These are phyloP conservation scores for Physella acuta DNA, from an alignment of 1,140 invertebrate genomes.

Conservation along the genomic window DNA sequence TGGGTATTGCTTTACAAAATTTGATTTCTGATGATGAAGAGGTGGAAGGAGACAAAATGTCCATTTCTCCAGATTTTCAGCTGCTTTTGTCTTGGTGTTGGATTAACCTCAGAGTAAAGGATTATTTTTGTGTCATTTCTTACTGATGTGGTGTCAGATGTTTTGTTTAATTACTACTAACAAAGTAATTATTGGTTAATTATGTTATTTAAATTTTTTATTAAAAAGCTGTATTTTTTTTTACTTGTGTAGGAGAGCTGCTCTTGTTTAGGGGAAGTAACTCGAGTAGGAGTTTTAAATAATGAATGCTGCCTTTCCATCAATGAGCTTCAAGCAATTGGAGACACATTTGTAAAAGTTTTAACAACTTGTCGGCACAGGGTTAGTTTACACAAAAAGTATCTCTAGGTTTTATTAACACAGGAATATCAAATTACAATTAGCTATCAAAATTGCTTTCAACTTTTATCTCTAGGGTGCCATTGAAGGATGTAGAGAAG, in stretches of 20 bases:
- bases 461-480: constrained; percentile 68
- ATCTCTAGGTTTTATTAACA: no score
- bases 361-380: constrained; percentile 74
- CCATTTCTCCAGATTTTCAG: constrained; percentile 68
- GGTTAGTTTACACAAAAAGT: no score
- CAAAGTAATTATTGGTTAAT: no score
- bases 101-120: constrained; percentile 77
- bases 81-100: constrained; percentile 74
- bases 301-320: not conserved
- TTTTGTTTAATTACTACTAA: no score
- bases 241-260: constrained; percentile 39
- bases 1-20: constrained; percentile 64
- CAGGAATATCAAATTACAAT: no score
- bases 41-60: constrained; percentile 54
- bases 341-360: constrained; percentile 64
- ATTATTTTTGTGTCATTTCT: no score
- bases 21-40: constrained; percentile 41
- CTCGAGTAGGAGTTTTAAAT: constrained; percentile 16
- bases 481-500: constrained; percentile 66
- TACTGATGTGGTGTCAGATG: no score
- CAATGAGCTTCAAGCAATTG: constrained; percentile 19
- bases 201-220: no score
- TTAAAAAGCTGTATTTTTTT: not conserved
- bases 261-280: constrained; percentile 36
- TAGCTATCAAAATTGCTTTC: no score